A percentile compares a stretch with the other conserved stretches of the same genome.
Conservation (phyloP, 1,140 invertebrate species). For the Drosophila prosaltans region DNA sequence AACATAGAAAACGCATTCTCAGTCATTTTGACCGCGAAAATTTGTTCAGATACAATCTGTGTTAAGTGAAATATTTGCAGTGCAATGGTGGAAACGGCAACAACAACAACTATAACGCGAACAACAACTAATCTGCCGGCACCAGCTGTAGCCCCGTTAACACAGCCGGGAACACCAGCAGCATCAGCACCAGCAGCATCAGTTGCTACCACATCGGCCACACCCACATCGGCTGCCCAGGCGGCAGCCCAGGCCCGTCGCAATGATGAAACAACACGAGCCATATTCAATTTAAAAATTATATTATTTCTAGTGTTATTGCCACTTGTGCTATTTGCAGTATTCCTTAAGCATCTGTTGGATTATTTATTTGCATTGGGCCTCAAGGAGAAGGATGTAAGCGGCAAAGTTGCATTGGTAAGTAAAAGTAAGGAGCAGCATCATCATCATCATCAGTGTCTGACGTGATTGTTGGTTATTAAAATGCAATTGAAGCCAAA, state of each 20-base stretch:
- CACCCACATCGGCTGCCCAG: slow-evolving; percentile 47
- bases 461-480: slow-evolving; percentile 6
- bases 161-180: background rate
- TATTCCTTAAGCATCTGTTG: slow-evolving; percentile 73
- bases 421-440: slow-evolving; percentile 24
- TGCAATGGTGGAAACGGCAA: slow-evolving; percentile 75
- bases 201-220: slow-evolving; percentile 25
- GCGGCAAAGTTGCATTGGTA: slow-evolving; percentile 79
- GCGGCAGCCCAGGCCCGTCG: slow-evolving; percentile 47
- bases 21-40: slow-evolving; percentile 43
- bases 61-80: slow-evolving; percentile 28
- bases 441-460: background rate
- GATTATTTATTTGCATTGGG: slow-evolving; percentile 74
- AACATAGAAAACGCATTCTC: background rate
- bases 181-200: slow-evolving; percentile 27
- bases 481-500: slow-evolving; percentile 1
- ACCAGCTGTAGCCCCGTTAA: background rate
- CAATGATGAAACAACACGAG: slow-evolving; percentile 73
- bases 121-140: slow-evolving; percentile 40
- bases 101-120: slow-evolving; percentile 71
- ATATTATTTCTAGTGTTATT: slow-evolving; percentile 65
- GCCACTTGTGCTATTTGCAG: slow-evolving; percentile 68
- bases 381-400: slow-evolving; percentile 76
- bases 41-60: slow-evolving; percentile 12
- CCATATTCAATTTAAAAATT: slow-evolving; percentile 72